Conservation (phyloP, 2,888 invertebrate genomes). For the Malacosoma neustria region DNA sequence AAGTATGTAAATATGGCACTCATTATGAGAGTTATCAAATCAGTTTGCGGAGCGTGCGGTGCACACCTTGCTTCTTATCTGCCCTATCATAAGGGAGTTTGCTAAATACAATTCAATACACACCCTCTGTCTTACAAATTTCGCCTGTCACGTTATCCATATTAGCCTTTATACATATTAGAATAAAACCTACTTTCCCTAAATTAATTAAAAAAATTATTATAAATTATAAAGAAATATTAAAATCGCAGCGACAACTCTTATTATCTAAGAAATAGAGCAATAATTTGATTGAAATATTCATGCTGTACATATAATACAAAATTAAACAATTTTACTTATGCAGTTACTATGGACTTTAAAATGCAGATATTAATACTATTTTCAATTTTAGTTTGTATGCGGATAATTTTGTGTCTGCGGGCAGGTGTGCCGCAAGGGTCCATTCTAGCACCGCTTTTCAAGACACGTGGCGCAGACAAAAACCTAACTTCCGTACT, state of each 20-base stretch:
- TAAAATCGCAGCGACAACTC: not conserved
- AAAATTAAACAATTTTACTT: slow-evolving; percentile 1
- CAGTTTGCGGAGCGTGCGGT: slow-evolving; percentile 33
- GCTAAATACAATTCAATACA: slow-evolving; percentile 71
- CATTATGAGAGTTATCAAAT: slow-evolving; percentile 28
- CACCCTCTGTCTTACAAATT: slow-evolving; percentile 74
- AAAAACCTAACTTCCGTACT: slow-evolving; percentile 67
- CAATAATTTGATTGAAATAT: not conserved
- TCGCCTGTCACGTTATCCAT: slow-evolving; percentile 18
- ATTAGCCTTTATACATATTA: not conserved
- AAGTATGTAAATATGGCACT: slow-evolving; percentile 20
- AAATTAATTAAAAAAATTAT: not conserved
- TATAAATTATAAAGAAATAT: not conserved
- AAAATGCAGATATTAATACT: slow-evolving; percentile 25
- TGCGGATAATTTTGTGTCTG: slow-evolving; percentile 22
- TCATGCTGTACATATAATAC: not conserved
- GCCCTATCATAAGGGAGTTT: slow-evolving; percentile 63
- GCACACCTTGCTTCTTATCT: slow-evolving; percentile 67
- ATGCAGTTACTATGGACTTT: slow-evolving; percentile 18
- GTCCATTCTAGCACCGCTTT: slow-evolving; percentile 51
- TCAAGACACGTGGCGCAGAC: slow-evolving; percentile 67
- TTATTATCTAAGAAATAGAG: not conserved
- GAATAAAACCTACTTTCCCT: not conserved
- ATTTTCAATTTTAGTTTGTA: slow-evolving; percentile 16
- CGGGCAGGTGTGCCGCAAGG: slow-evolving; percentile 67